These are phyloP conservation scores for Saxidomus purpurata DNA, from an alignment of 1,140 invertebrate genomes.

Conservation along the genomic window DNA sequence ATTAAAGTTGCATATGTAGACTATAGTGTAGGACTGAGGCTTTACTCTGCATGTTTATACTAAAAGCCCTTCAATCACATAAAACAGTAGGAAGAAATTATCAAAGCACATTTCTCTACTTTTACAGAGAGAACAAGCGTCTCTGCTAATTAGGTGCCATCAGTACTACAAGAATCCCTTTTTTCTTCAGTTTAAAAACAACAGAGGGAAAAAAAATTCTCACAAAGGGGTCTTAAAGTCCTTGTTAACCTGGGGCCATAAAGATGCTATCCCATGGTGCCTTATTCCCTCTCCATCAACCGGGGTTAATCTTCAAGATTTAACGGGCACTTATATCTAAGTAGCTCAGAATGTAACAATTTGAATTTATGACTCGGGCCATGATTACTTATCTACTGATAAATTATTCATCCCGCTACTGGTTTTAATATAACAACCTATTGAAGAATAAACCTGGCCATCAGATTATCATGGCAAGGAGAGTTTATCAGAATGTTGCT, in stretches of 20 bases:
- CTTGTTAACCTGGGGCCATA: conserved; percentile 25
- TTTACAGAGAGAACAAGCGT: background rate
- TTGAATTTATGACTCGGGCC: conserved; percentile 22
- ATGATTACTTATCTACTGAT: background rate
- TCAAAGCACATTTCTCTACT: conserved; percentile 12
- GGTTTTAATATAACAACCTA: background rate
- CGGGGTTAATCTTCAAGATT: conserved; percentile 2
- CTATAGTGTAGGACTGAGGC: no score
- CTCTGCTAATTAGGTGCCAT: background rate
- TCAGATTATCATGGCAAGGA: background rate
- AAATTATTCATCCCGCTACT: conserved; percentile 16
- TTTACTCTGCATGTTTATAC: background rate
- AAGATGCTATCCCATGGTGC: conserved; percentile 17
- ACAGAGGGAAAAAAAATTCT: conserved; percentile 8
- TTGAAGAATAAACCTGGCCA: conserved; percentile 14
- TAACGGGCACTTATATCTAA: conserved; percentile 40
- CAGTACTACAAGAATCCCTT: background rate
- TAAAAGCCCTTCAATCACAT: background rate
- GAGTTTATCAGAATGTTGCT: conserved; percentile 31
- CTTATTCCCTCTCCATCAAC: conserved; percentile 10
- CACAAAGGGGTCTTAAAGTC: conserved; percentile 33
- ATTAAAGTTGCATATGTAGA: no score
- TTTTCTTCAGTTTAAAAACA: background rate
- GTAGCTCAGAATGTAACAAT: conserved; percentile 47
- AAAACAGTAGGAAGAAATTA: conserved; percentile 3